phyloP scores from a whole-genome alignment of 2,113 vertebrate species.

The Lampris incognitus region DNA sequence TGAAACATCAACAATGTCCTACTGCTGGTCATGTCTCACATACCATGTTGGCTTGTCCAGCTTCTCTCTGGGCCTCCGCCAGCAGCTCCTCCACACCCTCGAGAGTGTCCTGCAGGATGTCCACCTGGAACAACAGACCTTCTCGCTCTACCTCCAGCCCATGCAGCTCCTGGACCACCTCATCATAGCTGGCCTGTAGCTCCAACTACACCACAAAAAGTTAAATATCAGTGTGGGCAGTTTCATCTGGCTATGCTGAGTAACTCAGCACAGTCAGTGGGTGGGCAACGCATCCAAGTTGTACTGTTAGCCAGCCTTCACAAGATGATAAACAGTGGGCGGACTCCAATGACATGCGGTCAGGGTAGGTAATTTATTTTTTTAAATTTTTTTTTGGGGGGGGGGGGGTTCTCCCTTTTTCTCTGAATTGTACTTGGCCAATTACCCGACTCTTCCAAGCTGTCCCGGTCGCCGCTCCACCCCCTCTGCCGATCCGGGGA shows the following conservation, averaged over 20 bases:
- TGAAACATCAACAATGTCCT: background rate
- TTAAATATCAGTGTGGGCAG: conserved; percentile 57
- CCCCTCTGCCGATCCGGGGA: too few species aligned
- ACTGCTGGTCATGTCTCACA: background rate
- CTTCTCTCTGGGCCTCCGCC: conserved; percentile 80
- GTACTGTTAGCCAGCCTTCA: conserved; percentile 16
- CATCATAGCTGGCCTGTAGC: conserved; percentile 80
- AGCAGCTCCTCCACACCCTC: conserved; percentile 83
- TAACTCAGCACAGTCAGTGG: conserved; percentile 34
- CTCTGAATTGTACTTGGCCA: too few species aligned
- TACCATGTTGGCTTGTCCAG: conserved; percentile 69
- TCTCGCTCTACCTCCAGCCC: conserved; percentile 81
- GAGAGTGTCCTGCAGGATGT: conserved; percentile 82
- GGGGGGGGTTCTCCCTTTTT: too few species aligned
- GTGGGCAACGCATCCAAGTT: conserved; percentile 21
- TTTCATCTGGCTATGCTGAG: conserved; percentile 6
- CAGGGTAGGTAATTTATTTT: too few species aligned
- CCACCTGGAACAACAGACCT: conserved; percentile 82
- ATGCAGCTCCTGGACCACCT: conserved; percentile 79
- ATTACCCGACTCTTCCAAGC: too few species aligned
- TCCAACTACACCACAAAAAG: conserved; percentile 70
- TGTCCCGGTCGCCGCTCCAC: too few species aligned
- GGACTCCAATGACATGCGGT: background rate
- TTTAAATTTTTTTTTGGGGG: too few species aligned
- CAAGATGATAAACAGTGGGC: conserved; percentile 35